Evolutionary conservation across 2,113 vertebrate species (phyloP), one percentile per base, ranked within the genome.

Genomic region (Hyla sarda): DNA sequence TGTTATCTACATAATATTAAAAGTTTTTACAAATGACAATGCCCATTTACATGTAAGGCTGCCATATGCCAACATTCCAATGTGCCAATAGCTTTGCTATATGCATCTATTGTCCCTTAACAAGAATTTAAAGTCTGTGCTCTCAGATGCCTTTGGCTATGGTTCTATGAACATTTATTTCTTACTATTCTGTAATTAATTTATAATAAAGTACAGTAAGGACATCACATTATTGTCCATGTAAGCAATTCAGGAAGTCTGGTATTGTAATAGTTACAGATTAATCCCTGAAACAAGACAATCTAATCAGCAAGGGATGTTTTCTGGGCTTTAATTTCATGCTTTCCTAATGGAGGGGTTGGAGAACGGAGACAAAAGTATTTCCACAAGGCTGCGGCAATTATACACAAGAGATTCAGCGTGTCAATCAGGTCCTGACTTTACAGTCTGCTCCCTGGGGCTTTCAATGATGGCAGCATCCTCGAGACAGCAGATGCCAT

Each of bases 401-500:
- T 89, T 82, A 92, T 72, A 85, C 84, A 90, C 82, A 3, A 85
- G 77, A 83, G 83, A 83, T 74, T 84, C 41, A 88, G 88, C 86
- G 84, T 0, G 45, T 88, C 89, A 2, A 79, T 91, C 87, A 89
- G 72, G 88, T 89, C 90, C 88, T 82, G 85, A 74, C 87, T 83
- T 88, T 81, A 82, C 88, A 47, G 71, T 76, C 52, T 23, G 74
- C 71, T 90, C 87, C 89, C 88, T 54, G 48, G 85, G 85, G 65
- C 74, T 89, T 60, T 88, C 79, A 69, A 6, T 67, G 82, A 87
- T 86, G 82, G 79, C 83, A 77, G 73, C 89, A 84, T 88, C 87
- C 88, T 89, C 83, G 60, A 89, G 85, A 87, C 87, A 90, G 89
- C 89, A 87, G 88, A 89, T 91, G 88, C 87, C 88, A 88, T 88